Conservation (phyloP, 2,113 vertebrate genomes). For the Trochalopteron elliotii region DNA sequence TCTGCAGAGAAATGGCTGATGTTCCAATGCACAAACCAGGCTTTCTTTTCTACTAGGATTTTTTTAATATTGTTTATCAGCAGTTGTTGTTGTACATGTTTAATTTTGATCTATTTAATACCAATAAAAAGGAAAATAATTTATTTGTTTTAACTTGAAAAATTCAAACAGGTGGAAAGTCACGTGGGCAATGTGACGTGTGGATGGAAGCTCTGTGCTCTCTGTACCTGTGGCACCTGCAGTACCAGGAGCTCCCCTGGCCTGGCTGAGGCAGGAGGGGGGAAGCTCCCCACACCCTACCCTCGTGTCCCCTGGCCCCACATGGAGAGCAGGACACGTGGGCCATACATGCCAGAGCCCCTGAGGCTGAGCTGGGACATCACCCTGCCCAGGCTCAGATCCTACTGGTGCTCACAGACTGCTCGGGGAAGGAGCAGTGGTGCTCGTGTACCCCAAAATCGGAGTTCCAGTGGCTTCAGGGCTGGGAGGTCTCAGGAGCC, state of each 20-base stretch:
- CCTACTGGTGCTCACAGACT: neutral
- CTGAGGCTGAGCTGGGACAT: accelerated
- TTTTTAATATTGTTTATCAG: neutral
- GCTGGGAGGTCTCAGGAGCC: neutral
- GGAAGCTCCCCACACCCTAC: neutral
- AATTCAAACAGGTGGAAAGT: constrained; percentile 26
- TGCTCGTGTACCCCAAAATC: neutral
- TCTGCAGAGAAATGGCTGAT: neutral
- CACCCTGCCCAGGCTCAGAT: accelerated
- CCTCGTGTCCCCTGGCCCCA: neutral
- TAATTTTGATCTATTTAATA: constrained; percentile 17
- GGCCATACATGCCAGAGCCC: accelerated
- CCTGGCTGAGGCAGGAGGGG: neutral
- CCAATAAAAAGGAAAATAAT: neutral
- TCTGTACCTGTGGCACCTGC: neutral
- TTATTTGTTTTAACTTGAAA: constrained; percentile 19
- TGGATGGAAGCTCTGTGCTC: neutral
- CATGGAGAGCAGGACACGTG: neutral
- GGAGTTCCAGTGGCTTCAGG: neutral
- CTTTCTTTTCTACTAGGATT: neutral
- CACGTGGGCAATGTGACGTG: accelerated
- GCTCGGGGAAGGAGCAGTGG: accelerated
- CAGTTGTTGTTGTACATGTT: neutral
- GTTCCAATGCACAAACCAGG: neutral
- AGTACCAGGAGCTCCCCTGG: neutral